Evolutionary conservation across 2,888 invertebrate species (phyloP), one percentile per base, ranked within the genome.

Genomic region (Patella depressa): DNA sequence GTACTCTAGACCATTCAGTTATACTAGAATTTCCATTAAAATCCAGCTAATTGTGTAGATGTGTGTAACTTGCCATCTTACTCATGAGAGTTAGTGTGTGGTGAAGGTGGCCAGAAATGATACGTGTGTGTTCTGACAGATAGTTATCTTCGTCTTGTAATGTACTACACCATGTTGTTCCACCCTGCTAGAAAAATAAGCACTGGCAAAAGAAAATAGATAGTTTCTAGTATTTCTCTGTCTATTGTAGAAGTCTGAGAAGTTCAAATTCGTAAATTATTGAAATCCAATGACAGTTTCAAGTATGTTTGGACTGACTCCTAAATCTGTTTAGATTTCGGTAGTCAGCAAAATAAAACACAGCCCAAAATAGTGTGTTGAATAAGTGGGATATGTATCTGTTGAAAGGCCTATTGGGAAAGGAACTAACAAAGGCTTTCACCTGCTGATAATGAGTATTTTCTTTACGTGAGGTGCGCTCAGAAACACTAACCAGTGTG

Each of bases 401-500:
- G 9, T 65, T 65, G 19, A 24, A 65, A 65, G 14, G 65, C 65
- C 14, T 65, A 24, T 65, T 65, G 19, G 11, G 24, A 19, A 65
- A 65, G 65, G 65, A 65, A 65, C 24, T 24, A 65, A 65, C 65
- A 65, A 19, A 65, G 65, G 65, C 65, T 65, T 65, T 65, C 65
- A 65, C 65, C 65, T 17, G 29, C 53, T 34, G 77, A 73, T 79
- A 79, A 79, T 77, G 77, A 79, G 71, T 79, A 77, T 79, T 79
- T 79, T 79, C 79, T 79, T 77, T 79, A 74, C 77, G 77, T 79
- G 79, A 74, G 77, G 54, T n/a, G 65, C 19, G 34, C 65, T n/a
- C 59, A 69, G 19, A 54, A 53, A 73, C 53, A 34, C 53, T 54
- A 71, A 19, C 12, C 59, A 2, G 69, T 69, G 65, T 73, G 77